Evolutionary conservation across 1,140 invertebrate species (phyloP), one percentile per base, ranked within the genome.

Genomic region (Halictus rubicundus): DNA sequence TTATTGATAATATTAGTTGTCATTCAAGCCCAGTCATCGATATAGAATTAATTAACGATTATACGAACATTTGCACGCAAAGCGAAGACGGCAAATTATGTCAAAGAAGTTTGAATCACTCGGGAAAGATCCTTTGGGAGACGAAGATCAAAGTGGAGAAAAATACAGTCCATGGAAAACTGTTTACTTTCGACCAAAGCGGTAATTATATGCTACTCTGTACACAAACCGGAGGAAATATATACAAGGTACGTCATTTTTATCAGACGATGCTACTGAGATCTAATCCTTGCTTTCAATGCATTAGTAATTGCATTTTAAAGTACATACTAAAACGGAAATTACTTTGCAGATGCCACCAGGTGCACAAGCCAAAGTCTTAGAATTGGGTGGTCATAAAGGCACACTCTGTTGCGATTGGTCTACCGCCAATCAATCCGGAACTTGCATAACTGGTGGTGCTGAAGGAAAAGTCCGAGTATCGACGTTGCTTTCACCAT

Each of bases 391-490:
- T 32, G 94, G 94, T 61, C 95, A 95, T 78, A 94, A 93, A 77
- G 92, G 92, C 49, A 93, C 94, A 0, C 86, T 94, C 12, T 95
- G 95, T 42, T 95, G 95, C 65, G 95, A 96, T 88, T 96, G 95
- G 95, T 94, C 95, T 16, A 95, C 93, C 42, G 94, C 94, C 16
- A 94, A 95, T 88, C 94, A 95, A 87, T 95, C 94, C 39, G 93
- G 94, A 49, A 94, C 95, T 25, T 95, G 95, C 87, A 93, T 96
- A 61, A 95, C 95, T 63, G 95, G 95, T 46, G 94, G 94, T 9
- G 91, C 93, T 54, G 95, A 95, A 87, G 95, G 95, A 32, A 94
- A 94, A 82, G 94, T 95, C 25, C 92, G 94, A 72, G 93, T 96
- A 32, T 95, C 94, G 6, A 95, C 95, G 8, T 89, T 96, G 72